These are phyloP conservation scores for Albula glossodonta DNA, from an alignment of 2,113 vertebrate genomes.

Conservation along the genomic window DNA sequence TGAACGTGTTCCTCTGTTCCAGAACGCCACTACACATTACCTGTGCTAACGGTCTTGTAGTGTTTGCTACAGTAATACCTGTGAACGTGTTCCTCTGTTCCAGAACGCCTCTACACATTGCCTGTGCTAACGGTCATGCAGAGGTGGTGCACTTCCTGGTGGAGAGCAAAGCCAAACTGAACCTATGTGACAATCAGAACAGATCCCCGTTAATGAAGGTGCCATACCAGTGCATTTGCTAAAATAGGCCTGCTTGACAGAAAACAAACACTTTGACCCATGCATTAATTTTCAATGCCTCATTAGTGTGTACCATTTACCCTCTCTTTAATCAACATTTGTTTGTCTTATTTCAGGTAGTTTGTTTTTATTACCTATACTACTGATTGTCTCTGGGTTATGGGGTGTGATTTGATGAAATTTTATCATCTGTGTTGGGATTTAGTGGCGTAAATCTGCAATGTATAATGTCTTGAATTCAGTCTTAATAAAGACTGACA, in stretches of 20 bases:
- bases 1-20: constrained; percentile 24
- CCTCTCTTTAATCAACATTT: not conserved
- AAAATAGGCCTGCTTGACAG: not conserved
- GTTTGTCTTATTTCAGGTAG: too few species aligned
- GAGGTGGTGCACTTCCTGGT: constrained; percentile 59
- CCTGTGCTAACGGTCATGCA: constrained; percentile 49
- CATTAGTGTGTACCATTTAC: not conserved
- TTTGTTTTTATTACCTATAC: too few species aligned
- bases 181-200: constrained; percentile 80
- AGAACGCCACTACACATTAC: constrained; percentile 91
- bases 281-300: not conserved
- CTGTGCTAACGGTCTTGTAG: constrained; percentile 59
- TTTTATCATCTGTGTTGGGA: too few species aligned
- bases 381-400: too few species aligned
- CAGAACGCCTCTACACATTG: constrained; percentile 70
- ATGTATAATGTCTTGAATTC: too few species aligned
- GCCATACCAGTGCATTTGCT: constrained; percentile 29
- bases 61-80: constrained; percentile 74
- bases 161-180: constrained; percentile 75
- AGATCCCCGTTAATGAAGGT: constrained; percentile 91
- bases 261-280: not conserved
- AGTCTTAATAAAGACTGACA: too few species aligned
- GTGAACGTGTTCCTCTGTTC: constrained; percentile 69
- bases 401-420: too few species aligned
- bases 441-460: too few species aligned